Base-by-base conservation (phyloP, 2,113 vertebrate genomes). In the Protobothrops mucrosquamatus region DNA sequence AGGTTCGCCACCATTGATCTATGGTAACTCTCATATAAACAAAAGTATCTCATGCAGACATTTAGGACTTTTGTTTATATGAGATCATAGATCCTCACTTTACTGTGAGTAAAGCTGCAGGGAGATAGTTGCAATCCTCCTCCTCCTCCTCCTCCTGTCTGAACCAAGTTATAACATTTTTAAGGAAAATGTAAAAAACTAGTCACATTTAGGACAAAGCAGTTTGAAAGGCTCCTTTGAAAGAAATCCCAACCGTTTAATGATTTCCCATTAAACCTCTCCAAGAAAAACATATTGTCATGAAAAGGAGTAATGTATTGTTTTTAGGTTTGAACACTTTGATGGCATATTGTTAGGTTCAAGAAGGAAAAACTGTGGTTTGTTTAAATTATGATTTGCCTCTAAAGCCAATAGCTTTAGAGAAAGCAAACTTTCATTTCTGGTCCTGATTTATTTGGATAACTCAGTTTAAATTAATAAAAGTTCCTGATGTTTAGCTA, bases 161-260 rank as follows among this genome's bases (percentile, higher is more conserved):
- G 24, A 87, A 87, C 15, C 14, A 52, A 74, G 69, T 92, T 69
- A 92, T 24, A 89, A 87, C 43, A 24, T 89, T 92, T 51, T 89
- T 89, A 89, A 51, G 64, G 69, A 88, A 89, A 92, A 92, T 92
- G 57, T 89, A 54, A 85, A n/a, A 85, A 51, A 59, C 39, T 56
- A 59, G 23, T 57, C 39, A 34, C n/a, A 85, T n/a, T 34, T 85
- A 55, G 87, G 69, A 52, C 85, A 51, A 89, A 92, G 54, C 54
- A 89, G 89, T 81, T 89, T 81, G 81, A 89, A 57, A 89, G 69
- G 54, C 61, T 39, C 54, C 52, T 85, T 52, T 85, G 87, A 48
- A 89, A 89, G 22, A 29, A 85, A 92, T 85, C 88, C 26, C n/a
- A 85, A 69, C 39, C 46, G 24, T 48, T 22, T 51, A 43, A 34